Evolutionary conservation across 2,888 invertebrate species (phyloP).

Genomic region (Sinopyrophorus schimmeli): DNA sequence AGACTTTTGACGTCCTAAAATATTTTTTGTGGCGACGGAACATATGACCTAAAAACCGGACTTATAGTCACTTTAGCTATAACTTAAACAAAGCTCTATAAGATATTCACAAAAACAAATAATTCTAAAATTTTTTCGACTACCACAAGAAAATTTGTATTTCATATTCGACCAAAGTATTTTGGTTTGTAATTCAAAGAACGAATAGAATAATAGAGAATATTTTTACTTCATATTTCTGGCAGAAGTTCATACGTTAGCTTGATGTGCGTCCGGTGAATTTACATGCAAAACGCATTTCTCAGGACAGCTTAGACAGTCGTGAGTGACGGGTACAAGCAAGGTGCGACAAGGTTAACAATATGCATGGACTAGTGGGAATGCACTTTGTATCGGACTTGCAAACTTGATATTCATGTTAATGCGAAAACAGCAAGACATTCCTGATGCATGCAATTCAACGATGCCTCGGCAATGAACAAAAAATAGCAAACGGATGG

Average conservation of each 20-base stretch:
- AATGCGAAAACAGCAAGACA: slow-evolving; percentile 21
- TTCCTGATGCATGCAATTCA: slow-evolving; percentile 22
- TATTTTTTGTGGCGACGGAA: too few species aligned
- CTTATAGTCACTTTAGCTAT: too few species aligned
- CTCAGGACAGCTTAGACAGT: slow-evolving; percentile 25
- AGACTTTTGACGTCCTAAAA: too few species aligned
- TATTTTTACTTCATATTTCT: too few species aligned
- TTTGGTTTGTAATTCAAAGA: too few species aligned
- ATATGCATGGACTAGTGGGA: slow-evolving; percentile 32
- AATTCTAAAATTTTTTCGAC: too few species aligned
- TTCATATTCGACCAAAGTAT: too few species aligned
- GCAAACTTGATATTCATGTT: slow-evolving; percentile 31
- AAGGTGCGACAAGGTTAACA: slow-evolving; percentile 36
- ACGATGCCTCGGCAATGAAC: slow-evolving; percentile 16
- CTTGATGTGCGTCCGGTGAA: slow-evolving; percentile 26
- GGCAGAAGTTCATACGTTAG: neutral
- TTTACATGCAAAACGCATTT: slow-evolving; percentile 34
- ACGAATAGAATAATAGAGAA: too few species aligned
- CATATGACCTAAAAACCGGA: too few species aligned
- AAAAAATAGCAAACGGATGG: slow-evolving; percentile 12
- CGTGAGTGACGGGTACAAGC: slow-evolving; percentile 33
- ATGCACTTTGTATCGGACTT: slow-evolving; percentile 30
- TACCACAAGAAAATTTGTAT: too few species aligned
- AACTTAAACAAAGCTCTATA: too few species aligned
- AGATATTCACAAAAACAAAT: too few species aligned